Evolutionary conservation across 37 sponge, comb jelly and placozoan species (phyloP).

Genomic region (Crambe crambe): DNA sequence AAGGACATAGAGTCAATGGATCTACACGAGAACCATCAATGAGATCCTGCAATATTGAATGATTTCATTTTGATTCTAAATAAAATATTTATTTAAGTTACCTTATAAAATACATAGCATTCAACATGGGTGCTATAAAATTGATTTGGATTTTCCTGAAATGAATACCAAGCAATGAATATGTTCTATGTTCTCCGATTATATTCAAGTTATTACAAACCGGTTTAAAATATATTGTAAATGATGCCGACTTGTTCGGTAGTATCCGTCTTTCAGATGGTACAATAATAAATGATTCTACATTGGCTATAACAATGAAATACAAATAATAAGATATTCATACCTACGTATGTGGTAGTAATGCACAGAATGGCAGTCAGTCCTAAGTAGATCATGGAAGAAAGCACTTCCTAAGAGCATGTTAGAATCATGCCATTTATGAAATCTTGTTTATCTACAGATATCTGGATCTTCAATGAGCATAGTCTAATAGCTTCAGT

Average conservation of each 20-base stretch:
- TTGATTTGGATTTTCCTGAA: slow-evolving; percentile 58
- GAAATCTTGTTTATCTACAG: no score
- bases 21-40: slow-evolving; percentile 20
- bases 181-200: background rate
- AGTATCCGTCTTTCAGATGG: slow-evolving; percentile 73
- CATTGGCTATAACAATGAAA: background rate
- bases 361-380: no score
- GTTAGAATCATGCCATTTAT: no score
- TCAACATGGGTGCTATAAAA: slow-evolving; percentile 68
- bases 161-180: background rate
- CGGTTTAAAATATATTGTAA: slow-evolving; percentile 79
- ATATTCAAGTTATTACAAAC: slow-evolving; percentile 21
- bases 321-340: background rate
- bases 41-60: slow-evolving; percentile 22
- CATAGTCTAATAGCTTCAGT: no score
- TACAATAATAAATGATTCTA: background rate
- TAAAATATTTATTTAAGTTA: slow-evolving; percentile 12
- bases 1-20: slow-evolving; percentile 54
- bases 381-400: no score
- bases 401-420: no score
- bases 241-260: slow-evolving; percentile 66
- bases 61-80: no score
- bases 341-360: no score
- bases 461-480: no score
- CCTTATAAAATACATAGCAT: slow-evolving; percentile 87